phyloP scores from a whole-genome alignment of 2,888 invertebrate genomes.

The Eupithecia insigniata region DNA sequence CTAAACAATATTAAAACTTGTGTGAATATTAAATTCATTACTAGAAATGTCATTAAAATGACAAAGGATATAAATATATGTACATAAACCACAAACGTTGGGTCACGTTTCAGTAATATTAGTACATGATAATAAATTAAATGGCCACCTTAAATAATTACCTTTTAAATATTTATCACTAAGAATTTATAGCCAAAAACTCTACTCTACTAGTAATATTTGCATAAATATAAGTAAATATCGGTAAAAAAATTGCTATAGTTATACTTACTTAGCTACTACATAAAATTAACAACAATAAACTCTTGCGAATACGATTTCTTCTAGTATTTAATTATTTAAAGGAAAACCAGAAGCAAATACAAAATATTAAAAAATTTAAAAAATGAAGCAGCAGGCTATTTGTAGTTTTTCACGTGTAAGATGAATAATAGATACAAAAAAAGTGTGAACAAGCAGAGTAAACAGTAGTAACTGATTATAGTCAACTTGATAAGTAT shows the following conservation, averaged over 20 bases:
- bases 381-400: too few species aligned
- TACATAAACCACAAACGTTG: slow-evolving; percentile 41
- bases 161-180: slow-evolving; percentile 40
- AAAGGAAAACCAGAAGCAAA: too few species aligned
- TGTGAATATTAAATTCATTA: slow-evolving; percentile 7
- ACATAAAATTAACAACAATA: not conserved
- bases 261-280: not conserved
- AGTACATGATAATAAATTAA: slow-evolving; percentile 46
- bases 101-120: slow-evolving; percentile 44
- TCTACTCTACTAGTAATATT: too few species aligned
- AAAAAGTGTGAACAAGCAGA: too few species aligned
- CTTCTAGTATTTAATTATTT: too few species aligned
- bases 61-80: slow-evolving; percentile 36
- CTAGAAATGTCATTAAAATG: slow-evolving; percentile 8
- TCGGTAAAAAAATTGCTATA: not conserved
- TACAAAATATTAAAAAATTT: too few species aligned
- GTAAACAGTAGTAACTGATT: too few species aligned
- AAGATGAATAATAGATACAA: too few species aligned
- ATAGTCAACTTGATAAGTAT: too few species aligned
- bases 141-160: slow-evolving; percentile 46
- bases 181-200: not conserved
- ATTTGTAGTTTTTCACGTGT: too few species aligned
- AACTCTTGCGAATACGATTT: not conserved
- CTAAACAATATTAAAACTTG: not conserved
- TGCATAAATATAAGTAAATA: too few species aligned